Evolutionary conservation across 2,113 vertebrate genomes (phyloP).

Genomic region (Tachuris rubrigastra): DNA sequence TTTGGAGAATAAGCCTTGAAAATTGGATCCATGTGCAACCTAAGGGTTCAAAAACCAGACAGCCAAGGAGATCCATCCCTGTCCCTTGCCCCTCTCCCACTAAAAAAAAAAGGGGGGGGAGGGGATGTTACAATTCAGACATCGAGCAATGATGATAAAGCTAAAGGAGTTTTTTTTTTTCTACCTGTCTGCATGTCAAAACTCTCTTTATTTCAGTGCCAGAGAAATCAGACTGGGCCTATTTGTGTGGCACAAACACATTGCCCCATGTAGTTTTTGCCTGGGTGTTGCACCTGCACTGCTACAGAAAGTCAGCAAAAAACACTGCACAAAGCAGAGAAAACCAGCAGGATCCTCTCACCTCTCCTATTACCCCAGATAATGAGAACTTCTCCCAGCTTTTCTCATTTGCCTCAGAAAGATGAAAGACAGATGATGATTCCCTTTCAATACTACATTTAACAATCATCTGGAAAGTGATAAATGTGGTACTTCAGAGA

Average conservation of each 20-base stretch:
- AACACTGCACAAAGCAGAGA: background rate
- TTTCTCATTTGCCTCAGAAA: background rate
- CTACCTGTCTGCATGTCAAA: background rate
- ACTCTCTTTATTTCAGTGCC: background rate
- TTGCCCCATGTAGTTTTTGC: no score
- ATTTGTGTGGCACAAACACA: background rate
- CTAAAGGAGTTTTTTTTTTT: background rate
- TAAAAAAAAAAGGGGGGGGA: rapidly evolving
- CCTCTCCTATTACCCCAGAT: background rate
- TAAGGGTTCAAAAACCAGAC: background rate
- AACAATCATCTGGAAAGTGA: background rate
- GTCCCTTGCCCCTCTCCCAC: background rate
- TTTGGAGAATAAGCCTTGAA: background rate
- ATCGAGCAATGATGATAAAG: background rate
- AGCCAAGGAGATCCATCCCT: background rate
- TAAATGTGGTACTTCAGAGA: background rate
- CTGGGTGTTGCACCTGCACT: background rate
- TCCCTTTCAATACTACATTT: background rate
- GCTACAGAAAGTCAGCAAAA: background rate
- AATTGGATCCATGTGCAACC: background rate
- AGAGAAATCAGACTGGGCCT: background rate
- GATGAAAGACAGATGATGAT: background rate
- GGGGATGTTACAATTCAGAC: background rate
- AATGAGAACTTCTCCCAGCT: background rate
- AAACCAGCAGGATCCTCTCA: background rate